Evolutionary conservation across 2,888 invertebrate species (phyloP).

Genomic region (Cataglyphis rosenhaueri): DNA sequence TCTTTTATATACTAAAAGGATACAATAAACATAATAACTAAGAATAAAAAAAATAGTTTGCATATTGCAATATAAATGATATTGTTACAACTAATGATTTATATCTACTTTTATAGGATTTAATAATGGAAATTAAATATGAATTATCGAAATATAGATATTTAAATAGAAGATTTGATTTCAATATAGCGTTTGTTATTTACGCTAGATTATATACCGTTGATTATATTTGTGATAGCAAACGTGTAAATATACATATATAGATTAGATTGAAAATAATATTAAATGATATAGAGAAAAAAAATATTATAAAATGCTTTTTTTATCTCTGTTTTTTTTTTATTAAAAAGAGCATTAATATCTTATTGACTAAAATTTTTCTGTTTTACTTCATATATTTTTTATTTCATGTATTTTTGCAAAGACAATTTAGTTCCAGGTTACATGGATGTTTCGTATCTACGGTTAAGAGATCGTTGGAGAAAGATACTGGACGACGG

Average conservation of each 20-base stretch:
- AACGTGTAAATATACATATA: background rate
- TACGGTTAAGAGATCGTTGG: conserved; percentile 52
- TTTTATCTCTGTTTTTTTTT: background rate
- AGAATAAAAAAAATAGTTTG: background rate
- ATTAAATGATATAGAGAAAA: background rate
- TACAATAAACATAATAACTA: background rate
- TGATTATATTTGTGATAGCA: background rate
- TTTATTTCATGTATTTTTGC: conserved; percentile 17
- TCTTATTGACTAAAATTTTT: conserved; percentile 2
- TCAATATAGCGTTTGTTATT: background rate
- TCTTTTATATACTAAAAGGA: background rate
- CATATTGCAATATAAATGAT: background rate
- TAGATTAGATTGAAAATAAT: background rate
- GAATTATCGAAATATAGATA: background rate
- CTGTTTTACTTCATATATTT: conserved; percentile 3
- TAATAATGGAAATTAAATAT: background rate
- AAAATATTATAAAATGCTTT: background rate
- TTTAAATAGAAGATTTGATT: background rate
- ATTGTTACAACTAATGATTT: background rate
- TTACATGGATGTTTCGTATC: conserved; percentile 29
- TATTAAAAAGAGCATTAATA: background rate
- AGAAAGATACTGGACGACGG: conserved; percentile 69
- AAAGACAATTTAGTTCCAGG: conserved; percentile 18
- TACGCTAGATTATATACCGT: background rate
- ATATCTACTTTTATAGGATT: background rate